These are phyloP conservation scores for Pseudorasbora parva DNA, from an alignment of 2,113 vertebrate species.

Conservation along the genomic window DNA sequence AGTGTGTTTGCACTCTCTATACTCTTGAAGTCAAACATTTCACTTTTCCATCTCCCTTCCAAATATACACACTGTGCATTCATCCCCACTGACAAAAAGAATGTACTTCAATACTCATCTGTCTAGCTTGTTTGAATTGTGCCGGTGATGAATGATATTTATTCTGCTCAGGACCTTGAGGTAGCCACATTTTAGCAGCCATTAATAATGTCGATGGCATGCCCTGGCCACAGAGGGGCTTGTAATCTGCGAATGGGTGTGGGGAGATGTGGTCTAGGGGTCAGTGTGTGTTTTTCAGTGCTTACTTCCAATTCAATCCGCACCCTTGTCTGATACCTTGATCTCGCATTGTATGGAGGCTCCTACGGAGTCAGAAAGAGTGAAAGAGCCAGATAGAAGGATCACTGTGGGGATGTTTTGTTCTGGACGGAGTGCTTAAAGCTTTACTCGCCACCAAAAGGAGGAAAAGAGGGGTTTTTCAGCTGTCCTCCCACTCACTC, in stretches of 20 bases:
- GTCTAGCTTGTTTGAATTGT: conserved; percentile 59
- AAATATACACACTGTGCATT: conserved; percentile 45
- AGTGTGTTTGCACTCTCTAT: conserved; percentile 61
- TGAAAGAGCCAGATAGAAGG: conserved; percentile 23
- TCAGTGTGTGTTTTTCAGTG: neutral
- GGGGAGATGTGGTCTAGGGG: conserved; percentile 15
- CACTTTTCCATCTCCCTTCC: conserved; percentile 46
- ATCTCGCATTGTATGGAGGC: conserved; percentile 38
- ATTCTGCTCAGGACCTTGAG: conserved; percentile 58
- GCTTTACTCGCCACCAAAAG: conserved; percentile 10
- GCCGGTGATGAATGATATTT: conserved; percentile 61
- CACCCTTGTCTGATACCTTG: conserved; percentile 50
- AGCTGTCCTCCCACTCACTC: conserved; percentile 60
- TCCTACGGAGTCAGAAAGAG: conserved; percentile 42
- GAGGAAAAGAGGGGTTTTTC: conserved; percentile 40
- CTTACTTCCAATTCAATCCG: conserved; percentile 50
- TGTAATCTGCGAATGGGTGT: conserved; percentile 45
- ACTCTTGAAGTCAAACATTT: conserved; percentile 51
- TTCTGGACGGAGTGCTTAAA: conserved; percentile 42
- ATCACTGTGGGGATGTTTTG: conserved; percentile 46
- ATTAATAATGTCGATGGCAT: conserved; percentile 55
- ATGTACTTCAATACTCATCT: conserved; percentile 58
- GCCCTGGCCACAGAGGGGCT: conserved; percentile 44
- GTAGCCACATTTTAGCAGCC: conserved; percentile 60
- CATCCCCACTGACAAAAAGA: conserved; percentile 43